Evolutionary conservation across 1,140 invertebrate genomes (phyloP).

Genomic region (Druon quercuslanigerum): DNA sequence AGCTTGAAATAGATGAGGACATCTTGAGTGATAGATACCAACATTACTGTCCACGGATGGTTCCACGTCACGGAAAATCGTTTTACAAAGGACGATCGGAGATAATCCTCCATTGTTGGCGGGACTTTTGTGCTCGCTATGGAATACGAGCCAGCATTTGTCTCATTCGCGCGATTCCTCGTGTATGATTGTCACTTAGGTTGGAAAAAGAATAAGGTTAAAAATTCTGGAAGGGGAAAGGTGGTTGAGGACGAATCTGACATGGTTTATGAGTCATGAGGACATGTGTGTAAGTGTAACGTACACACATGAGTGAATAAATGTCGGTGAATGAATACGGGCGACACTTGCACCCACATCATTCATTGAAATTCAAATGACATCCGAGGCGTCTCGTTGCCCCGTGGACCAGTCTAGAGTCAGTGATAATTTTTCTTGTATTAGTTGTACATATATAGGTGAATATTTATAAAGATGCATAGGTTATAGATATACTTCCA

Average conservation of each 20-base stretch:
- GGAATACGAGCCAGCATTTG: conserved; percentile 22
- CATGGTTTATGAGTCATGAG: conserved; percentile 3
- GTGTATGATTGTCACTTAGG: not conserved
- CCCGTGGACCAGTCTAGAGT: not conserved
- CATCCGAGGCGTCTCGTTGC: conserved; percentile 42
- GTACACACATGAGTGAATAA: conserved; percentile 29
- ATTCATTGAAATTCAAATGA: conserved; percentile 74
- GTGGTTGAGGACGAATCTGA: not conserved
- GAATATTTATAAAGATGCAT: not conserved
- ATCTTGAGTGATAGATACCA: conserved; percentile 18
- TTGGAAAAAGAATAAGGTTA: not conserved
- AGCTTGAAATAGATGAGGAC: conserved; percentile 15
- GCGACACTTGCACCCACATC: conserved; percentile 64
- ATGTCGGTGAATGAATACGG: conserved; percentile 46
- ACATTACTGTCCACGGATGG: not conserved
- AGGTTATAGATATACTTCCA: conserved; percentile 5
- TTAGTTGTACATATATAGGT: not conserved
- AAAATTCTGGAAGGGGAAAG: not conserved
- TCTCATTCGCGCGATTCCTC: conserved; percentile 20
- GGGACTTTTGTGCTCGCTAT: conserved; percentile 23
- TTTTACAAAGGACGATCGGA: conserved; percentile 24
- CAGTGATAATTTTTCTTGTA: not conserved
- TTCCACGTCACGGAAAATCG: conserved; percentile 17
- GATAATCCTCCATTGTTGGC: conserved; percentile 28
- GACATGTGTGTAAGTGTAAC: conserved; percentile 31